These are phyloP conservation scores for Eledone cirrhosa DNA, from an alignment of 2,888 invertebrate species.

Conservation along the genomic window DNA sequence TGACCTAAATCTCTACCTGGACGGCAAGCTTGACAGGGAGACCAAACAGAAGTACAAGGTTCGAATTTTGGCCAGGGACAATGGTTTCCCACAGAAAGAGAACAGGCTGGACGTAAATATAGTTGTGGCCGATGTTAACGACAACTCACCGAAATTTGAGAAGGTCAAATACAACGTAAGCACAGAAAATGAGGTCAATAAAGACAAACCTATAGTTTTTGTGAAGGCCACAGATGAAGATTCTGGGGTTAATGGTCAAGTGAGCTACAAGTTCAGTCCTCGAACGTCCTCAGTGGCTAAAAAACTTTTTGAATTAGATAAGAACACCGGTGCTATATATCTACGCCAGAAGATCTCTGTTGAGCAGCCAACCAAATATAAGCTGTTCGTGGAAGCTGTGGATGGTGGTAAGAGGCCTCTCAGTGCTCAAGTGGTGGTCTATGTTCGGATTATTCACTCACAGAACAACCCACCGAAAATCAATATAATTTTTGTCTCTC, in stretches of 20 bases:
- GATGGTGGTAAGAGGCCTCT: conserved; percentile 49
- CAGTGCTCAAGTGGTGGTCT: conserved; percentile 50
- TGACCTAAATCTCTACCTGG: no score
- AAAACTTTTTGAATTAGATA: conserved; percentile 47
- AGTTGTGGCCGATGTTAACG: conserved; percentile 52
- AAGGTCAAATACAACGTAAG: conserved; percentile 46
- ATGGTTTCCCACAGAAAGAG: conserved; percentile 43
- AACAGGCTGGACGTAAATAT: conserved; percentile 48
- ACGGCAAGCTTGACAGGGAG: no score
- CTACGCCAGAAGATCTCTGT: conserved; percentile 48
- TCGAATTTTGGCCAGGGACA: conserved; percentile 52
- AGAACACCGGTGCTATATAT: conserved; percentile 49
- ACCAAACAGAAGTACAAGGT: no score
- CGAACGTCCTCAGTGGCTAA: conserved; percentile 43
- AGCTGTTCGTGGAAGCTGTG: conserved; percentile 51
- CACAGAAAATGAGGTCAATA: conserved; percentile 49
- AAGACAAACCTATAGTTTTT: conserved; percentile 45
- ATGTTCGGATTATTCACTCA: conserved; percentile 76
- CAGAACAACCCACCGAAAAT: conserved; percentile 91
- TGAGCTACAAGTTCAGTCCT: conserved; percentile 66
- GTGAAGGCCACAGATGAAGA: conserved; percentile 87
- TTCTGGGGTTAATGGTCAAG: conserved; percentile 78
- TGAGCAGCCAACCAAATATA: conserved; percentile 45
- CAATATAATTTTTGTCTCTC: conserved; percentile 39
- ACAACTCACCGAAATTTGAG: conserved; percentile 51